Base-by-base conservation (phyloP, 2,888 invertebrate species). In the Asteroscopus sphinx region DNA sequence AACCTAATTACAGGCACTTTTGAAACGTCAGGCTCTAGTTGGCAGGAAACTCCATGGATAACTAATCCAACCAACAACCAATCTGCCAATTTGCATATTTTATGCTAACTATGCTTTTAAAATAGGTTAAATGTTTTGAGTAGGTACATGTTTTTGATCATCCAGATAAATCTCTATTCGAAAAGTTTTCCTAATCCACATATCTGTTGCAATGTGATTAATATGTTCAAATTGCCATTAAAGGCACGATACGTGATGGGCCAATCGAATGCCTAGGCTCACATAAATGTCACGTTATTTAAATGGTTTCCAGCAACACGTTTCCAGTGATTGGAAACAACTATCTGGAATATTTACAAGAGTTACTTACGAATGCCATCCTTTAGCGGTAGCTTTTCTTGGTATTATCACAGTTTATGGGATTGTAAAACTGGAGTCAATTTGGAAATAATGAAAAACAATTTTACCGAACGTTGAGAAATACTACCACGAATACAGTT, bases 231-330 rank as follows among this genome's bases (percentile, higher is more conserved):
- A 45, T 15, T 26, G 17, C 35, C 36, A n/a, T 9, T 15, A 37
- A 51, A 17, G 48, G 35, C 3, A 7, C 36, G 49, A 35, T n/a
- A n/a, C n/a, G n/a, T n/a, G n/a, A n/a, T 54, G 53, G 12, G 16
- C 49, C 49, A 65, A 59, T 47, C 33, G 12, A 6, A n/a, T n/a
- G n/a, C n/a, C n/a, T n/a, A n/a, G 30, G 15, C 12, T 46, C 42
- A 25, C 37, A 16, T 32, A 59, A 70, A 59, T 68, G 49, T 54
- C 71, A 47, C 48, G 49, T 11, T 37, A 32, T 37, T 40, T 21
- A 40, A 28, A 44, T 56, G 28, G 13, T 2, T 4, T 12, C 21
- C 45, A 42, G 25, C n/a, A n/a, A n/a, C n/a, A n/a, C n/a, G n/a
- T n/a, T n/a, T n/a, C 21, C 45, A 42, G 25, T 15, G 16, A 44